Evolutionary conservation across 1,140 invertebrate species (phyloP), one percentile per base, ranked within the genome.

Genomic region (Araneus ventricosus): DNA sequence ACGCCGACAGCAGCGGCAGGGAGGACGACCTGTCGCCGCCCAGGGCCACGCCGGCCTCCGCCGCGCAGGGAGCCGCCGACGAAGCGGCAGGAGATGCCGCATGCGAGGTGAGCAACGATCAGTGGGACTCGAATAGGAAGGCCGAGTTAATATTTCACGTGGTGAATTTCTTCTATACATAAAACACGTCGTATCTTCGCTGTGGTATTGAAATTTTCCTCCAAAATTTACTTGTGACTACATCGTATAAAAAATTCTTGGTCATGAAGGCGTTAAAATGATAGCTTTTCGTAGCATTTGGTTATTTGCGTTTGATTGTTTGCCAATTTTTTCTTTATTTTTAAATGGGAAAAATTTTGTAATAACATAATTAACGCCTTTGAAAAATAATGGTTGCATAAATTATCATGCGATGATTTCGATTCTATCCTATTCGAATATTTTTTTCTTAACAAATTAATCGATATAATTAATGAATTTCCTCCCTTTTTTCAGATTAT

Each of bases 1-100:
- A 93, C 30, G 90, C 90, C 34, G 90, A 92, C 63, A 57, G 57
- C 57, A 88, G 92, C 79, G 75, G 92, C 52, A 79, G 92, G 45
- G 75, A 80, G 57, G 92, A 93, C 85, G 92, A 93, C 59, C 57
- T 82, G 10, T 88, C 85, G 22, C 75, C 92, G 92, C 63, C 63
- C 39, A 34, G 37, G 17, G 30, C 24, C 8, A 30, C 75, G 20
- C 5, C 86, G 24, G 75, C 87, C 2, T 52, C 63, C 20, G 67
- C 86, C 39, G 86, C 87, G 27, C 86, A 75, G 14, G 37, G 39
- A 1, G 70, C 67, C 52, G 45, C 85, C 22, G 80, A 85, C 10
- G 88, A 63, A 0, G 87, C 37, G 34, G 52, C 61, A 22, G 45
- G 20, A 30, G 92, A 88, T 27, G 75, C 39, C 6, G 75, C n/a